phyloP scores from a whole-genome alignment of 2,797 vertebrate genomes.

The Rousettus madagascariensis region DNA sequence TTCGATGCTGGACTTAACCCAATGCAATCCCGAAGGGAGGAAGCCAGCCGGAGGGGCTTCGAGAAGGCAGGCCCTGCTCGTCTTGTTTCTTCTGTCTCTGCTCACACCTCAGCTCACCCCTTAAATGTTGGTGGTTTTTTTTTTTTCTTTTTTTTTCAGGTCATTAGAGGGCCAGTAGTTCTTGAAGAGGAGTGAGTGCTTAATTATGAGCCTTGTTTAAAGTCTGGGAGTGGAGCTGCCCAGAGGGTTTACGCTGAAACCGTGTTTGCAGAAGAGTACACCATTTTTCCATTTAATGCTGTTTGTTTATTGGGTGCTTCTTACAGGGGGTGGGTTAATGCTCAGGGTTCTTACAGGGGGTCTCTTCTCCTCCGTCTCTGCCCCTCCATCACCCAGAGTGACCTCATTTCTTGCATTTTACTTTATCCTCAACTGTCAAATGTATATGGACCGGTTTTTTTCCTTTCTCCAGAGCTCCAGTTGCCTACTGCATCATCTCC shows the following conservation, averaged over 20 bases:
- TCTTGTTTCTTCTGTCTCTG: background rate
- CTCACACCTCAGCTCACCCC: background rate
- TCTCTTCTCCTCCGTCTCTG: background rate
- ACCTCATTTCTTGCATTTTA: background rate
- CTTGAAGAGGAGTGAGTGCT: background rate
- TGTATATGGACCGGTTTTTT: background rate
- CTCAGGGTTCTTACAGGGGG: background rate
- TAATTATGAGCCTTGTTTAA: background rate
- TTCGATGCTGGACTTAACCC: background rate
- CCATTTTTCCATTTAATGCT: background rate
- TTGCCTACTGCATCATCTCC: rapidly evolving
- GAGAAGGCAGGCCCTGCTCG: background rate
- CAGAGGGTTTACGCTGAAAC: background rate
- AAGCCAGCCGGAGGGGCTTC: background rate
- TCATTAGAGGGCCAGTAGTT: background rate
- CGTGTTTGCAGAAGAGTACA: rapidly evolving
- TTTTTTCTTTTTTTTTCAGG: background rate
- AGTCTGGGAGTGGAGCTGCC: background rate
- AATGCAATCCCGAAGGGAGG: background rate
- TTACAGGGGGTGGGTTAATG: background rate
- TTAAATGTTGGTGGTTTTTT: background rate
- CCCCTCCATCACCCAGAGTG: rapidly evolving
- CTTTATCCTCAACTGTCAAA: background rate
- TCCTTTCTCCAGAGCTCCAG: background rate
- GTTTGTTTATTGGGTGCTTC: background rate